Evolutionary conservation across 2,888 invertebrate genomes (phyloP), one percentile per base, ranked within the genome.

Genomic region (Melipona bicolor): DNA sequence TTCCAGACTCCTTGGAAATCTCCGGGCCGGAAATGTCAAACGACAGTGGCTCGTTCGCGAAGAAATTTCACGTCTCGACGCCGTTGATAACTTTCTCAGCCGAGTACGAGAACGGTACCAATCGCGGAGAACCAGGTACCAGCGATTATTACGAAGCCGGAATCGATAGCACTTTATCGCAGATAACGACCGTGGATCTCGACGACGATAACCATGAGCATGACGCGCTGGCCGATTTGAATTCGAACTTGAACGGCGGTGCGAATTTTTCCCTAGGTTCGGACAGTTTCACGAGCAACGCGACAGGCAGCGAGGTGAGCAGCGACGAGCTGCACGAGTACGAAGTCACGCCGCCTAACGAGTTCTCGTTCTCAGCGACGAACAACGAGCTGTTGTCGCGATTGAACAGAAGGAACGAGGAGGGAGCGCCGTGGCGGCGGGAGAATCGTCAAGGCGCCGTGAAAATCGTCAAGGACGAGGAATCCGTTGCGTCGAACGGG

Each of bases 291-390:
- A 90, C 86, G 15, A 91, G 88, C 81, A 92, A 90, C 27, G 90
- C 92, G 2, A 92, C 93, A 0, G 91, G 90, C 0, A 93, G 92
- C 73, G 93, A 93, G 71, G 85, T 92, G 52, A 93, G 92, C 89
- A 93, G 92, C 81, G 93, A 93, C 81, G 93, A 93, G 75, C 84
- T 93, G 11, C 93, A 93, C 85, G 93, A 93, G 70, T 92, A 93
- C 85, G 93, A 93, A 76, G 89, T 93, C 5, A 90, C 90, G 6
- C 83, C 90, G 3, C 43, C 69, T 6, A 59, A 36, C 65, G 77
- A 75, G 24, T 64, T 65, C 36, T 50, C 56, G 4, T 73, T 78
- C 19, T 82, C 84, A 15, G 74, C 86, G n/a, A 27, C 77, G 19
- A 87, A 80, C 75, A 62, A 13, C 64, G 67, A 83, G 36, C 36